phyloP scores from a whole-genome alignment of 2,888 invertebrate species.

The Drepanosiphum platanoidis region DNA sequence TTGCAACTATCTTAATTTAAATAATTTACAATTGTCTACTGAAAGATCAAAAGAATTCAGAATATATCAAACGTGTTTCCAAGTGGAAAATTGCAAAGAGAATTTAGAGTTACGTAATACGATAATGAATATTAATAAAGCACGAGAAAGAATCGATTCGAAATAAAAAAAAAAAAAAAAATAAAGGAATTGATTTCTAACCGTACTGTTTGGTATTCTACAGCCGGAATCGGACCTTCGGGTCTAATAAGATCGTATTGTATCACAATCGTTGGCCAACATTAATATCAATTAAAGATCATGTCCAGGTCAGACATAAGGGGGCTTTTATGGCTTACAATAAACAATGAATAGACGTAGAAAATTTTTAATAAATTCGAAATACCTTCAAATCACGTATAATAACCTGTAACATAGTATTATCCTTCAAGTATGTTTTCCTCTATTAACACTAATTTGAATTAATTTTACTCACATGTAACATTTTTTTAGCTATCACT shows the following conservation, averaged over 20 bases:
- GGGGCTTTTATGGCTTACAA: constrained; percentile 24
- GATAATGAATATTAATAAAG: constrained; percentile 29
- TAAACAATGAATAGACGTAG: constrained; percentile 41
- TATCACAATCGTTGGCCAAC: constrained; percentile 39
- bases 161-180: constrained; percentile 30
- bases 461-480: neutral
- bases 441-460: neutral
- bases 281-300: constrained; percentile 59
- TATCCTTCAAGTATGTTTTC: neutral
- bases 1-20: neutral
- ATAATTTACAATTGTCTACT: neutral
- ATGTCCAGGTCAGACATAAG: constrained; percentile 25
- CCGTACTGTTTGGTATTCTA: constrained; percentile 52
- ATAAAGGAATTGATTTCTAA: constrained; percentile 43
- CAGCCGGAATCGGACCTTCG: constrained; percentile 36
- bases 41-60: constrained; percentile 4
- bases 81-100: neutral
- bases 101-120: constrained; percentile 33
- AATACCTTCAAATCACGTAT: neutral
- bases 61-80: neutral
- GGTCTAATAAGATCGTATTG: constrained; percentile 51
- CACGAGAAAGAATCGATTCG: neutral
- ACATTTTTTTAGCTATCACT: neutral
- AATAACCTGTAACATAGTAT: neutral
- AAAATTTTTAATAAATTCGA: constrained; percentile 36